Percentiles rank a stretch among this genome's conserved stretches.
phyloP scores from a whole-genome alignment of 1,140 invertebrate species.

The Zophobas morio region DNA sequence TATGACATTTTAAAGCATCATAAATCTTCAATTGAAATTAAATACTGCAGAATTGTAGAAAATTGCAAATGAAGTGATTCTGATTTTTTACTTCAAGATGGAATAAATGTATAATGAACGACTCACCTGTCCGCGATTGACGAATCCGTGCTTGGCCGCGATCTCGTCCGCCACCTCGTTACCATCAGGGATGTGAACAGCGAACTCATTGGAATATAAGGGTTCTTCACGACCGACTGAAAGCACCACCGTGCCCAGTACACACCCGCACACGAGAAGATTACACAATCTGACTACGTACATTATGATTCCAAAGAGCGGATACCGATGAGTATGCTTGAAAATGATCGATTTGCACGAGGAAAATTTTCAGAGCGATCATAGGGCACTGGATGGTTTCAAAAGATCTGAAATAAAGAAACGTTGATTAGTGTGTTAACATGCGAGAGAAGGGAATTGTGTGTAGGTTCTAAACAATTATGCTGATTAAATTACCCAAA shows the following conservation, averaged over 20 bases:
- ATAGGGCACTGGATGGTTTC: constrained; percentile 21
- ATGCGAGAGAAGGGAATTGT: too few relatives aligned
- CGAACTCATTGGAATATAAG: constrained; percentile 85
- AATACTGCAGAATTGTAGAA: background rate
- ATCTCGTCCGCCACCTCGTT: constrained; percentile 73
- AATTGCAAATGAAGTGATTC: too few relatives aligned
- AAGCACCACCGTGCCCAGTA: constrained; percentile 33
- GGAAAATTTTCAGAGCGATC: constrained; percentile 27
- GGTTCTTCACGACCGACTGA: constrained; percentile 53
- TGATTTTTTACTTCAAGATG: too few relatives aligned
- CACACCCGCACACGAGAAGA: constrained; percentile 44
- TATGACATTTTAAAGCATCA: constrained; percentile 9
- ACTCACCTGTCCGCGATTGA: constrained; percentile 82
- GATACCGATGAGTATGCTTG: constrained; percentile 15
- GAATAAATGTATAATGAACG: background rate
- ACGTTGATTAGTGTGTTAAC: background rate
- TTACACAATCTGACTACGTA: constrained; percentile 32
- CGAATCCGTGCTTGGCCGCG: constrained; percentile 80
- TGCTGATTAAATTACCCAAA: background rate
- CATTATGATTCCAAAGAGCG: constrained; percentile 27
- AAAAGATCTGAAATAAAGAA: constrained; percentile 18
- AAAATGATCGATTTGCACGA: constrained; percentile 21
- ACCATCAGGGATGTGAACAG: constrained; percentile 80
- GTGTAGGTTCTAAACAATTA: too few relatives aligned
- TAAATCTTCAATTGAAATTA: constrained; percentile 39